These are phyloP conservation scores for Mola mola DNA, from an alignment of 2,113 vertebrate genomes.

Conservation along the genomic window DNA sequence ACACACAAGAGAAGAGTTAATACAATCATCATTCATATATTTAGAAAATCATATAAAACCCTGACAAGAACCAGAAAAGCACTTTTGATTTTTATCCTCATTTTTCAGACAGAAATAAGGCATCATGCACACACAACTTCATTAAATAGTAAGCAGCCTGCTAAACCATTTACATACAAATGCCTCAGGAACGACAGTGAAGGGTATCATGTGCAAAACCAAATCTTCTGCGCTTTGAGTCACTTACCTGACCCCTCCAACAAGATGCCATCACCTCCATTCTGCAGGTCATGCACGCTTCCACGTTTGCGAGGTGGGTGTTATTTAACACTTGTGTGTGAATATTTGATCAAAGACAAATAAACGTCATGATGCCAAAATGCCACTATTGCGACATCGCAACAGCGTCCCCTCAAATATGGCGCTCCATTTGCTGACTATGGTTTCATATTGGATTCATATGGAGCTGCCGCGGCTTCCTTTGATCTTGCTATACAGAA, in stretches of 20 bases:
- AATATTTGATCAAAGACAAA: conserved; percentile 2
- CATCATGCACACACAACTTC: conserved; percentile 28
- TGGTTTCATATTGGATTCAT: conserved; percentile 44
- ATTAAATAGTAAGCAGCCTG: conserved; percentile 44
- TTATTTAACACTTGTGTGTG: conserved; percentile 7
- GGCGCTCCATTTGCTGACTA: conserved; percentile 39
- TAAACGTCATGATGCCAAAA: neutral
- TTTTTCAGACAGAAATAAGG: conserved; percentile 13
- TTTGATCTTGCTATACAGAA: conserved; percentile 62
- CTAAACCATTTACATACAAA: conserved; percentile 18
- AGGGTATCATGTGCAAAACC: conserved; percentile 2
- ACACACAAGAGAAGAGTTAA: conserved; percentile 63
- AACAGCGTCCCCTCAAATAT: conserved; percentile 29
- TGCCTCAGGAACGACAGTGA: conserved; percentile 11
- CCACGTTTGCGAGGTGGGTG: neutral
- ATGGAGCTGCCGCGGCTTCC: conserved; percentile 35
- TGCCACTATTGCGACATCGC: conserved; percentile 1
- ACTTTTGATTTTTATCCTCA: conserved; percentile 23
- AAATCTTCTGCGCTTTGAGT: neutral
- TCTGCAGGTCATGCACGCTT: conserved; percentile 27
- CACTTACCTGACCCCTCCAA: conserved; percentile 81
- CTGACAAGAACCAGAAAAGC: neutral
- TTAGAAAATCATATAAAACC: neutral
- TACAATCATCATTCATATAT: conserved; percentile 2
- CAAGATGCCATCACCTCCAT: conserved; percentile 82